These are phyloP conservation scores for Isaurus tuberculatus DNA, from an alignment of 92 coral and sea anemone species.

Conservation along the genomic window DNA sequence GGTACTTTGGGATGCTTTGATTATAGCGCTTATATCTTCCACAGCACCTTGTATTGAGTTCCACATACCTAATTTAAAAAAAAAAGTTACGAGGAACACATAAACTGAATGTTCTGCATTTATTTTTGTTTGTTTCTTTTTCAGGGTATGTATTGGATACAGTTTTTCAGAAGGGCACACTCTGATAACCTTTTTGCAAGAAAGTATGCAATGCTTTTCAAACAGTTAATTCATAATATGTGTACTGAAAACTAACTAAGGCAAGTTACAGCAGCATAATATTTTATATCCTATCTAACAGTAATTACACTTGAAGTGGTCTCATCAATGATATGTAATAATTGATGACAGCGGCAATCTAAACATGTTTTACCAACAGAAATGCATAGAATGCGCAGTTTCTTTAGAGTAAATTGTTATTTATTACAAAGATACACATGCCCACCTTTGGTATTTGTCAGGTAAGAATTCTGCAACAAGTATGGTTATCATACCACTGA, in stretches of 20 bases:
- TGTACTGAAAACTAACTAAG: neutral
- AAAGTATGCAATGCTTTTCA: neutral
- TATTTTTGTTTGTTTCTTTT: neutral
- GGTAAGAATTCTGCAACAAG: conserved; percentile 61
- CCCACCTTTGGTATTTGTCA: conserved; percentile 58
- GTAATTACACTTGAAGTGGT: neutral
- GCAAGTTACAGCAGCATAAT: neutral
- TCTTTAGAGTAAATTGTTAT: conserved; percentile 1
- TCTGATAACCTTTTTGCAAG: neutral
- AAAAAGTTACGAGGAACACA: neutral
- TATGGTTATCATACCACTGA: conserved; percentile 64
- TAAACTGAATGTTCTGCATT: neutral
- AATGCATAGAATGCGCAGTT: neutral
- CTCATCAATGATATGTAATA: neutral
- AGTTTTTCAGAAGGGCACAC: neutral
- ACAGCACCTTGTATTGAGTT: conserved; percentile 59
- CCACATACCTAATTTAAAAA: conserved; percentile 48
- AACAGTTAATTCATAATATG: neutral
- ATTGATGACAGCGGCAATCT: neutral
- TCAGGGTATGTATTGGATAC: conserved; percentile 11
- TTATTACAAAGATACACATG: neutral
- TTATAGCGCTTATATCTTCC: conserved; percentile 61
- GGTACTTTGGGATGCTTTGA: conserved; percentile 23
- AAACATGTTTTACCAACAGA: neutral
- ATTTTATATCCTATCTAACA: neutral